Evolutionary conservation across 2,888 invertebrate species (phyloP).

Genomic region (Oegoconia quadripuncta): DNA sequence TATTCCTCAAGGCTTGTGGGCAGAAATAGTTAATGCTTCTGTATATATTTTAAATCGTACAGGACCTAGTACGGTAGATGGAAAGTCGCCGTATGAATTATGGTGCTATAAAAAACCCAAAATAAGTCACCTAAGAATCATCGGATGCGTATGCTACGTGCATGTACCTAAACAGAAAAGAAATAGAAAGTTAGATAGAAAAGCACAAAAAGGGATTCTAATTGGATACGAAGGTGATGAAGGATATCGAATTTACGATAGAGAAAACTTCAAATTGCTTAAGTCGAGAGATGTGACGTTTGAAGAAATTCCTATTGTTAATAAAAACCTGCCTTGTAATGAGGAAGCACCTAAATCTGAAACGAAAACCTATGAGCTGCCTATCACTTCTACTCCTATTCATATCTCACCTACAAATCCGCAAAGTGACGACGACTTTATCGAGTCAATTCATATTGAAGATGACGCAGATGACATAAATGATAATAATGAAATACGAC

Average conservation of each 20-base stretch:
- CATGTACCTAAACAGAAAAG: conserved; percentile 4
- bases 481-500: no score
- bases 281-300: conserved; percentile 5
- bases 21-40: background rate
- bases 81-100: conserved; percentile 9
- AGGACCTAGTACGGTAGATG: background rate
- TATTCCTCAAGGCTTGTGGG: conserved; percentile 5
- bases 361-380: no score
- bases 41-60: conserved; percentile 9
- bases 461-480: no score
- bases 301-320: conserved; percentile 2
- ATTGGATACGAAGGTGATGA: conserved; percentile 8
- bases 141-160: conserved; percentile 3
- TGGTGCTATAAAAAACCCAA: conserved; percentile 7
- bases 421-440: no score
- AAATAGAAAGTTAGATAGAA: background rate
- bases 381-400: no score
- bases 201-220: conserved; percentile 3
- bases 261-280: background rate
- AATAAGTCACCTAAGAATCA: conserved; percentile 4
- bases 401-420: no score
- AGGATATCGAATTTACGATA: conserved; percentile 2
- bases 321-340: no score
- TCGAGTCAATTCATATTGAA: no score
- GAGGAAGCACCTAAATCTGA: no score